Percentiles rank a stretch among this genome's conserved stretches.
Evolutionary conservation across 2,113 vertebrate genomes (phyloP).

Genomic region (Passer montanus): DNA sequence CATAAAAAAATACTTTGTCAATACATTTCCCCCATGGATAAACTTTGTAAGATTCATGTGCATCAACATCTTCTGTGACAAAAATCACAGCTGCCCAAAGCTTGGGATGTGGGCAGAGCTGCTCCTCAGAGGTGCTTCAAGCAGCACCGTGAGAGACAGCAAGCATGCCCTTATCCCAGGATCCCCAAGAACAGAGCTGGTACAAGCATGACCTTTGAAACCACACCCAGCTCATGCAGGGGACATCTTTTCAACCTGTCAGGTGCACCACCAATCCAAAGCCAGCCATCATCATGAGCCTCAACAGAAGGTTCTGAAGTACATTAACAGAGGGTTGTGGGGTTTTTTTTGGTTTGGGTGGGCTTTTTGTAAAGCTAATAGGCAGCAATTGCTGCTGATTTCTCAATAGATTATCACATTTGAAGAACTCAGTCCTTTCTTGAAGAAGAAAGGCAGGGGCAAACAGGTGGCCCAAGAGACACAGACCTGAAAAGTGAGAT

Average conservation of each 20-base stretch:
- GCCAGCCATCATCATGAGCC: rapidly evolving
- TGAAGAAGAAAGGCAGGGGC: not conserved
- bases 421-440: not conserved
- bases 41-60: not conserved
- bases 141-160: not conserved
- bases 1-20: not conserved
- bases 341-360: not conserved
- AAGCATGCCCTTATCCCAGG: not conserved
- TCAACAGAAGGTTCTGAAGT: not conserved
- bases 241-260: not conserved
- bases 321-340: not conserved
- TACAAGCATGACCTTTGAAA: not conserved
- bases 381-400: not conserved
- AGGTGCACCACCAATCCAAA: not conserved
- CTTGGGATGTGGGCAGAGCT: not conserved
- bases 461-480: not conserved
- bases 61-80: not conserved
- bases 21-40: not conserved
- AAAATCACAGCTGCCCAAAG: not conserved
- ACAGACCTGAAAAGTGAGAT: not conserved
- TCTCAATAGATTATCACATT: not conserved
- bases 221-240: rapidly evolving
- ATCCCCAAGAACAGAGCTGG: rapidly evolving
- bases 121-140: not conserved
- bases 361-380: not conserved